These are phyloP conservation scores for Carettochelys insculpta DNA, from an alignment of 2,113 vertebrate species.

Conservation along the genomic window DNA sequence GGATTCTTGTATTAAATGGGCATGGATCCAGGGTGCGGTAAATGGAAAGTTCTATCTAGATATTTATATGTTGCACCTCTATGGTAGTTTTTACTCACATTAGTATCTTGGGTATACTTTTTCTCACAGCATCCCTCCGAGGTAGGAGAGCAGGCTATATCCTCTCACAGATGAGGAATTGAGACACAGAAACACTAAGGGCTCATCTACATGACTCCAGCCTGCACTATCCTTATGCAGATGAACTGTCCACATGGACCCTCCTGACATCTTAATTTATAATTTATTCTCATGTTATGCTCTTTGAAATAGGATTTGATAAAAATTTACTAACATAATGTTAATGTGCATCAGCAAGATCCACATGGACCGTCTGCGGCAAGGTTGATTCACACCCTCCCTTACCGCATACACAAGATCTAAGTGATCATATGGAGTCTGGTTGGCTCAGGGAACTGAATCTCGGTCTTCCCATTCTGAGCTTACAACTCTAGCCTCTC, in stretches of 20 bases:
- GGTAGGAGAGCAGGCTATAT: not conserved
- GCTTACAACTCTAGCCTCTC: not conserved
- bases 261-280: not conserved
- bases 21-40: not conserved
- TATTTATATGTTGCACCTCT: rapidly evolving
- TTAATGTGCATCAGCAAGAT: not conserved
- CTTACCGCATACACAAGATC: not conserved
- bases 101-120: not conserved
- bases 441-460: not conserved
- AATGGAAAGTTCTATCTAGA: not conserved
- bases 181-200: not conserved
- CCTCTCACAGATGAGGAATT: not conserved
- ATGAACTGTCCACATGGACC: not conserved
- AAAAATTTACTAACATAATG: not conserved
- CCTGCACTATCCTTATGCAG: too few species aligned
- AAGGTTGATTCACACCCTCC: not conserved
- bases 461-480: not conserved
- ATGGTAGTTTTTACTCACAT: not conserved
- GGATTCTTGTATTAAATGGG: not conserved
- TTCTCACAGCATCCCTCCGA: rapidly evolving
- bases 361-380: not conserved
- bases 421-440: not conserved
- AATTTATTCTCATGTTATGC: not conserved
- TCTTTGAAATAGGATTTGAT: not conserved
- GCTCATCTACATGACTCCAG: not conserved